A percentile compares a stretch with the other conserved stretches of the same genome.
phyloP scores from a whole-genome alignment of 2,113 vertebrate species.

The Ptyas mucosa region DNA sequence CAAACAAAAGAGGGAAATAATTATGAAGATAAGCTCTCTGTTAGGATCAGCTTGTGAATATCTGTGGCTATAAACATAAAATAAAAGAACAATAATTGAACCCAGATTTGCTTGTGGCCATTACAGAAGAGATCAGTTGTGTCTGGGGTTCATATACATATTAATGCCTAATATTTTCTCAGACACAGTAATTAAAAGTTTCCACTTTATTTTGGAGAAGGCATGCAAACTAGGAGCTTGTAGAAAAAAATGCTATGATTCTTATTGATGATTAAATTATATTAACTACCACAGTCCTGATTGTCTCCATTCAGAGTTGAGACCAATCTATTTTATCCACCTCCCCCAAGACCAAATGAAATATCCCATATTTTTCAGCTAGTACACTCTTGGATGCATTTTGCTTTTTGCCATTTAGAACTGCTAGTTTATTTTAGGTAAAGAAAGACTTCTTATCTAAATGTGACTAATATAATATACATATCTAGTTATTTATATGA shows the following conservation, averaged over 20 bases:
- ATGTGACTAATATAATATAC: neutral
- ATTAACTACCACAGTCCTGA: neutral
- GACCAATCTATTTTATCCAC: neutral
- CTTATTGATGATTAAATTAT: neutral
- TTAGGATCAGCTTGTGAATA: neutral
- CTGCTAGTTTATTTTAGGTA: neutral
- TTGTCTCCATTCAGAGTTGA: neutral
- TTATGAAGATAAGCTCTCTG: neutral
- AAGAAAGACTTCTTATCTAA: neutral
- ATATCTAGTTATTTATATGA: neutral
- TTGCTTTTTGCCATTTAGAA: neutral
- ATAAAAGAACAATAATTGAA: neutral
- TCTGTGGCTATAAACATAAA: neutral
- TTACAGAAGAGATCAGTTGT: neutral
- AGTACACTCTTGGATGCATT: neutral
- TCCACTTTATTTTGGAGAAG: neutral
- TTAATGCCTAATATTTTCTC: neutral
- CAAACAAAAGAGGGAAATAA: neutral
- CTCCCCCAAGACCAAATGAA: neutral
- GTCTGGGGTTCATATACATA: neutral
- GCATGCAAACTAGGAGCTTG: neutral
- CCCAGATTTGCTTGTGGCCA: neutral
- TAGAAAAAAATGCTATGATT: neutral
- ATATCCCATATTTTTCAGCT: neutral
- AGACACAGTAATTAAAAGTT: neutral